Base-by-base conservation (phyloP, 2,113 vertebrate species). In the Rhynchopsitta pachyrhyncha region DNA sequence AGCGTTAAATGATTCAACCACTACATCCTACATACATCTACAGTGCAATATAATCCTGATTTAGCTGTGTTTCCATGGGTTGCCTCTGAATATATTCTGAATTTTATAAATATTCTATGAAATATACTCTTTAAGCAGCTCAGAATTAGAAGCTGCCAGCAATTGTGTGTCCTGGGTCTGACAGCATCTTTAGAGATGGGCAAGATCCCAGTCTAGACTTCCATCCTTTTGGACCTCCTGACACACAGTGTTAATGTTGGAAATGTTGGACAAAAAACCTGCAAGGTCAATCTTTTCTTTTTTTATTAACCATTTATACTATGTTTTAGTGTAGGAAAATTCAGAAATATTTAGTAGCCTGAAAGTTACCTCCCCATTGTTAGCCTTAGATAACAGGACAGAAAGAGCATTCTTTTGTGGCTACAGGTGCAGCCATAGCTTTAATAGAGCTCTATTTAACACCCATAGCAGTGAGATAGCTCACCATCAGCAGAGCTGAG, bases 1-100 rank as follows among this genome's bases (percentile, higher is more conserved):
- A 68, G 22, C 52, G 60, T 73, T 71, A 89, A 91, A 91, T 82
- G 89, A 95, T 91, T 93, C 74, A 92, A 46, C 57, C 79, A 70
- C 69, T 87, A 91, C 67, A 73, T 93, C 73, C 80, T 82, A 92
- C 52, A 39, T 59, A 50, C 33, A 90, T 90, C 62, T 41, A 93
- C 74, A 82, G 57, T 0, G 3, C 78, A 79, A 46, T 27, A 79
- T 71, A 91, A 87, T 79, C 69, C 70, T 55, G 39, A 89, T 79
- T 93, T 94, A 91, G 57, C n/a, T 79, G 18, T 69, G 63, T 64
- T 96, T 85, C 75, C 75, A 73, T 4, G 52, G 37, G 42, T 31
- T 93, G 44, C 62, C 53, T 92, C 47, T 70, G 44, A 86, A 73
- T 70, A 63, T 60, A 75, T 78, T 77, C 50, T 68, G 50, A 84